Conservation (phyloP, 1,140 invertebrate species). For the Melanaphis sacchari region DNA sequence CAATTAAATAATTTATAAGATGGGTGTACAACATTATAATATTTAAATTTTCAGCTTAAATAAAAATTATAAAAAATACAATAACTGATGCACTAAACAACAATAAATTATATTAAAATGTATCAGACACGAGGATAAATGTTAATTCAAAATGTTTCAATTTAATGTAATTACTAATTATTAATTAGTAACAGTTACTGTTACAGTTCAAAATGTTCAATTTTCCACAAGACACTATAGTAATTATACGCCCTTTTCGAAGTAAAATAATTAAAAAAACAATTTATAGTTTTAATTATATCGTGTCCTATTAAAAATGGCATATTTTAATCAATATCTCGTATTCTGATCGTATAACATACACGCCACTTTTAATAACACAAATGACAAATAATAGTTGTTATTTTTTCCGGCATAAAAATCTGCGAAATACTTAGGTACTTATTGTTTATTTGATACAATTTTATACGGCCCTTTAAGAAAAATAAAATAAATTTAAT, state of each 20-base stretch:
- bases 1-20: background rate
- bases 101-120: background rate
- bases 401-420: background rate
- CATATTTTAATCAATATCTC: background rate
- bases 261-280: background rate
- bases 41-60: background rate
- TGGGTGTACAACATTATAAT: background rate
- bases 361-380: background rate
- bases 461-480: background rate
- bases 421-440: too few species aligned
- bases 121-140: background rate
- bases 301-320: background rate
- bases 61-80: background rate
- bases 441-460: background rate
- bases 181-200: background rate
- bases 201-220: background rate
- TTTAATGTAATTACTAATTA: too few species aligned
- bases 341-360: background rate
- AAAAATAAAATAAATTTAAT: background rate
- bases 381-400: background rate
- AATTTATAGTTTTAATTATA: background rate
- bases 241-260: background rate
- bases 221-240: background rate
- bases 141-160: background rate
- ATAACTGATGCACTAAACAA: background rate